Percentiles rank a stretch among this genome's conserved stretches.
Conservation (phyloP, 2,113 vertebrate species). For the Rhagologus leucostigma region DNA sequence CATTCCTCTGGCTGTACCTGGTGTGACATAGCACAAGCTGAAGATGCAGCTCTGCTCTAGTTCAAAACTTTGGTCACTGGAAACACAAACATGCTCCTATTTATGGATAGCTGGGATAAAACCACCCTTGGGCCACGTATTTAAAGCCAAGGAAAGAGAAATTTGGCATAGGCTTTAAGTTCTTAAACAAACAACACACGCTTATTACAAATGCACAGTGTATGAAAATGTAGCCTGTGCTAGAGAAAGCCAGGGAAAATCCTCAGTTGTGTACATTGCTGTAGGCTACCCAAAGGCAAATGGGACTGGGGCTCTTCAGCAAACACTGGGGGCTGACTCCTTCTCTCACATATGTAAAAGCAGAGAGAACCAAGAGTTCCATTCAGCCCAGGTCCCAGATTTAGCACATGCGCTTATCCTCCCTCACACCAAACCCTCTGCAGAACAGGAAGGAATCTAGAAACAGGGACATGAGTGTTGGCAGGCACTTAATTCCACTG, state of each 20-base stretch:
- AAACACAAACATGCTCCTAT: neutral
- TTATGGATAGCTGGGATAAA: neutral
- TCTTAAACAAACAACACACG: neutral
- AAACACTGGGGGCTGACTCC: neutral
- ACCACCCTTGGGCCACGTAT: neutral
- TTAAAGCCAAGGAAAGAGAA: constrained; percentile 11
- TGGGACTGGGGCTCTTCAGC: neutral
- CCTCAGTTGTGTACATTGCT: neutral
- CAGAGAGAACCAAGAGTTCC: neutral
- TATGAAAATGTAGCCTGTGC: neutral
- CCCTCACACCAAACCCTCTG: neutral
- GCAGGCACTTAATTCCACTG: neutral
- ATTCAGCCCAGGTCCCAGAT: neutral
- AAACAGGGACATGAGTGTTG: neutral
- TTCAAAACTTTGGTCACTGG: neutral
- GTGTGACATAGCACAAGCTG: fast-evolving
- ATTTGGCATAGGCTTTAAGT: neutral
- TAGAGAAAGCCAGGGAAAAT: neutral
- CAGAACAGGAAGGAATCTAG: neutral
- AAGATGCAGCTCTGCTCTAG: neutral
- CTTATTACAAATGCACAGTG: neutral
- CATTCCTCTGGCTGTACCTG: neutral
- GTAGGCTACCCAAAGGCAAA: neutral
- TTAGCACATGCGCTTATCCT: neutral
- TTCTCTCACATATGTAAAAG: neutral